Base-by-base conservation (phyloP, 2,888 invertebrate genomes). In the Branchipolynoe longqiensis region DNA sequence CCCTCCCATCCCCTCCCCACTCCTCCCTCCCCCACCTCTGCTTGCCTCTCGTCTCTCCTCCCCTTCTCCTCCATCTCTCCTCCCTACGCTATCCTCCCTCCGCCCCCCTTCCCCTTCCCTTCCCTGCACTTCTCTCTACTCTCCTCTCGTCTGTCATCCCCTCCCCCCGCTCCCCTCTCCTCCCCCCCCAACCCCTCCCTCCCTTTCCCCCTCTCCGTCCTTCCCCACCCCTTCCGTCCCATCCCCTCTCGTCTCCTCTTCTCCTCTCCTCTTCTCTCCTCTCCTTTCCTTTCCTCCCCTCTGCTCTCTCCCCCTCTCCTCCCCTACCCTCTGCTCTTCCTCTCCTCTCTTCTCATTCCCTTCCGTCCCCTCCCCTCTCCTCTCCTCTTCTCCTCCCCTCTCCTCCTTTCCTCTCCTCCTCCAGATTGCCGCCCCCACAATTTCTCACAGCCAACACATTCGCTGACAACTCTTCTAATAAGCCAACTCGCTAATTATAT, bases 331-430 rank as follows among this genome's bases (percentile, higher is more conserved):
- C 62, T n/a, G 28, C 62, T 31, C 31, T 38, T 1, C 38, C 69
- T 38, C 38, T 25, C 31, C n/a, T 38, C 36, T 33, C 69, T 36
- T 69, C 18, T 33, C 33, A 33, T 69, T 22, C 3, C 69, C 69
- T 38, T 18, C 69, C 31, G 25, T 4, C 31, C 31, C 12, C 62
- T n/a, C 62, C 62, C 25, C 31, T 38, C 0, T n/a, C 69, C 69
- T 62, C 31, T 4, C 31, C 31, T 18, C 62, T n/a, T 31, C 62
- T 31, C 31, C 69, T 1, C 38, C 69, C 69, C 38, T 25, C 31
- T 38, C 69, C 36, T 33, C 69, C 33, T 69, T 36, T 33, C 33
- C 69, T 69, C 36, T 3, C 69, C 69, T 38, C 33, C 69, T n/a
- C n/a, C n/a, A n/a, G n/a, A n/a, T n/a, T n/a, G n/a, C n/a, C n/a